Evolutionary conservation across 92 coral and sea anemone genomes (phyloP).

Genomic region (Montipora capitata): DNA sequence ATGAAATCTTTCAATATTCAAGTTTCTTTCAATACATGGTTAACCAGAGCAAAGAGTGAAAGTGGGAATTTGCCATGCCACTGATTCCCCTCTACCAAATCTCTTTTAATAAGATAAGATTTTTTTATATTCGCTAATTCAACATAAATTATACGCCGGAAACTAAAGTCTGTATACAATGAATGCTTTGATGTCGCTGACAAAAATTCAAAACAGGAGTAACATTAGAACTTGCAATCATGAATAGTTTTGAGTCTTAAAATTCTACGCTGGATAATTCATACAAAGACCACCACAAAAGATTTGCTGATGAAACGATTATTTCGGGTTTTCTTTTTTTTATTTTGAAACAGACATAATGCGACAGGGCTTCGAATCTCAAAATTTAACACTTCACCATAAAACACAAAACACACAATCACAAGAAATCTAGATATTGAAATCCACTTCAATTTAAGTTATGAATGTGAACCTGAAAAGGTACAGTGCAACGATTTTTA

Average conservation of each 20-base stretch:
- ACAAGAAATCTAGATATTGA: neutral
- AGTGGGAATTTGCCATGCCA: neutral
- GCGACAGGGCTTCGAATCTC: no score
- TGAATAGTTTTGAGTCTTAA: conserved; percentile 18
- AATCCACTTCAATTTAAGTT: neutral
- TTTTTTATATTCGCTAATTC: conserved; percentile 7
- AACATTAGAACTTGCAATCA: neutral
- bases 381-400: no score
- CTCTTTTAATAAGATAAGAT: neutral
- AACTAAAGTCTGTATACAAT: conserved; percentile 13
- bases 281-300: no score
- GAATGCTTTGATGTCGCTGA: conserved; percentile 13
- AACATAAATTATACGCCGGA: conserved; percentile 16
- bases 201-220: conserved; percentile 1
- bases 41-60: no score
- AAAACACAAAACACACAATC: no score
- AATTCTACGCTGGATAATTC: neutral
- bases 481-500: no score
- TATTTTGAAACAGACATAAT: no score
- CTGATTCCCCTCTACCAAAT: conserved; percentile 15
- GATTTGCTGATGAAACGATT: neutral
- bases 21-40: no score
- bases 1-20: neutral
- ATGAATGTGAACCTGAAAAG: neutral
- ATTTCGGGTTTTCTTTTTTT: neutral